phyloP scores from a whole-genome alignment of 2,113 vertebrate species.

The Thermophis baileyi region DNA sequence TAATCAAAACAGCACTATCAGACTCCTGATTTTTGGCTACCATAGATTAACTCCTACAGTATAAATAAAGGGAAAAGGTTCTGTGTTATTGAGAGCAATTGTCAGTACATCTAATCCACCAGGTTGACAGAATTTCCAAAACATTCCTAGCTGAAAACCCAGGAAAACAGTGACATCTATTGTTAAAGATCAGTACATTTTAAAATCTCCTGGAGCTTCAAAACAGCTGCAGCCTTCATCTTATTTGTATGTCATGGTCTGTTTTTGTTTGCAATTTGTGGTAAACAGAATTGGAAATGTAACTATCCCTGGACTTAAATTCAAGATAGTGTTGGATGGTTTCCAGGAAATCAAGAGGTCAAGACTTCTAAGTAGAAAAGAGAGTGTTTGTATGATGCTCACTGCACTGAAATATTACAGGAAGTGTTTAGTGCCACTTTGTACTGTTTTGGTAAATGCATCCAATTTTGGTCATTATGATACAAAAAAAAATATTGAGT shows the following conservation, averaged over 20 bases:
- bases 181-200: constrained; percentile 7
- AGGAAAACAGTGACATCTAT: constrained; percentile 34
- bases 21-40: background rate
- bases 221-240: background rate
- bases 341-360: too few species aligned
- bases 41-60: background rate
- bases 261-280: background rate
- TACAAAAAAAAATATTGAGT: background rate
- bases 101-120: background rate
- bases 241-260: background rate
- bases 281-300: background rate
- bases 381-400: background rate
- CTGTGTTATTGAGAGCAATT: background rate
- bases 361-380: background rate
- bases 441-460: background rate
- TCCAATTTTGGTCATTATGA: background rate
- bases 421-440: background rate
- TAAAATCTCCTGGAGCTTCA: background rate
- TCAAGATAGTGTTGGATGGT: too few species aligned
- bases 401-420: background rate
- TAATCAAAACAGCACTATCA: background rate
- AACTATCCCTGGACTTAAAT: background rate
- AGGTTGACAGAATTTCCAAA: background rate
- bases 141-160: background rate
- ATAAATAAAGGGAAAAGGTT: too few species aligned